Evolutionary conservation across 2,888 invertebrate genomes (phyloP).

Genomic region (Orchesellides sinensis): DNA sequence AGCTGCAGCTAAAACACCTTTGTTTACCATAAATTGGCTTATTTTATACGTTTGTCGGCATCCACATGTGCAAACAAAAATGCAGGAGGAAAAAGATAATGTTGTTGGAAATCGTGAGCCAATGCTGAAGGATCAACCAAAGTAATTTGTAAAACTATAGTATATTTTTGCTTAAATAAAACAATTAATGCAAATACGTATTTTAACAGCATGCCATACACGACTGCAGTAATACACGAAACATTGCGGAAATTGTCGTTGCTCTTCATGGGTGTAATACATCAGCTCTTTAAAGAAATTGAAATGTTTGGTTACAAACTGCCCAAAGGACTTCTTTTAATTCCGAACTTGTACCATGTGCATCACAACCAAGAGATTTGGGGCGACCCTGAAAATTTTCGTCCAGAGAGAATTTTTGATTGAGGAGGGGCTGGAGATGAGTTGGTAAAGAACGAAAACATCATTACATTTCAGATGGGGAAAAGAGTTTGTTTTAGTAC

Average conservation of each 20-base stretch:
- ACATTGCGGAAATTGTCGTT: not conserved
- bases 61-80: conserved; percentile 3
- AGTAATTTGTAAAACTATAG: too few species aligned
- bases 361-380: conserved; percentile 1
- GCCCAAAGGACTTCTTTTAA: not conserved
- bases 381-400: not conserved
- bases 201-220: conserved; percentile 14
- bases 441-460: not conserved
- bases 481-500: conserved; percentile 38
- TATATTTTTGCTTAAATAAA: too few species aligned
- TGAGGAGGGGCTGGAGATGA: not conserved
- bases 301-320: not conserved
- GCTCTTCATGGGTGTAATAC: not conserved
- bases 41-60: conserved; percentile 22
- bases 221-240: conserved; percentile 14
- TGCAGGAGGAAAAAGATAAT: conserved; percentile 23
- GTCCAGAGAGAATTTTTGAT: conserved; percentile 4
- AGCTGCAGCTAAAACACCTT: not conserved
- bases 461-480: conserved; percentile 8
- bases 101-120: conserved; percentile 25
- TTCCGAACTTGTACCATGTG: not conserved
- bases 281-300: not conserved
- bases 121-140: not conserved
- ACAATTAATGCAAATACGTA: too few species aligned
- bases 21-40: conserved; percentile 12